Conservation (phyloP, 2,797 vertebrate species). For the Sternarchorhynchus goeldii region DNA sequence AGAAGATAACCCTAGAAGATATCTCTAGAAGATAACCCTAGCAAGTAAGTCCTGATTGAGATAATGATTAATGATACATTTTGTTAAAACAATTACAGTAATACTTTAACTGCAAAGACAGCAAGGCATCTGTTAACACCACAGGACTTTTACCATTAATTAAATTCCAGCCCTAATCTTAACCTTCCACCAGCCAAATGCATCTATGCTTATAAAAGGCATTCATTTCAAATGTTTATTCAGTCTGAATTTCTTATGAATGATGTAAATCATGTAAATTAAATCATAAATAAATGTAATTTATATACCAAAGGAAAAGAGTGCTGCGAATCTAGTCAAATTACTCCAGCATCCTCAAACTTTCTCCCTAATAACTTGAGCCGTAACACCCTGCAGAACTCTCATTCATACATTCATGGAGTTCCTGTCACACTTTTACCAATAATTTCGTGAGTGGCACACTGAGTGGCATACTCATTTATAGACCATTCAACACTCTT, state of each 20-base stretch:
- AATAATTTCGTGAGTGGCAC: neutral
- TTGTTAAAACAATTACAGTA: too few species aligned
- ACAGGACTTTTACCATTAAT: too few species aligned
- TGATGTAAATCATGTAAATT: neutral
- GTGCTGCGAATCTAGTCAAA: constrained; percentile 41
- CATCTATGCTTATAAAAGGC: neutral
- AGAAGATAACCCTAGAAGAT: too few species aligned
- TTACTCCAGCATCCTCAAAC: constrained; percentile 37
- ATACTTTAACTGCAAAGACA: too few species aligned
- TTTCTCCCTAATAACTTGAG: constrained; percentile 26
- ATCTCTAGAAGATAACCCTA: too few species aligned
- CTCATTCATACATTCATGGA: constrained; percentile 63
- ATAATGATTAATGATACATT: too few species aligned
- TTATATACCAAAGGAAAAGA: constrained; percentile 1
- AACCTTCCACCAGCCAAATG: too few species aligned
- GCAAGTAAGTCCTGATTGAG: too few species aligned
- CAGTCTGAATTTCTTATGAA: neutral
- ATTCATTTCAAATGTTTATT: too few species aligned
- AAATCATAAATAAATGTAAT: constrained; percentile 13
- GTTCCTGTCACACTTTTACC: constrained; percentile 54
- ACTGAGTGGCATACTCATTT: constrained; percentile 9
- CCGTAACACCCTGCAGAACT: constrained; percentile 52
- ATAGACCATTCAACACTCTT: neutral
- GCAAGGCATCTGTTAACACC: too few species aligned
- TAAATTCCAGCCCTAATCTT: too few species aligned